Evolutionary conservation across 2,888 invertebrate species (phyloP), one percentile per base, ranked within the genome.

Genomic region (Erebia palarica): DNA sequence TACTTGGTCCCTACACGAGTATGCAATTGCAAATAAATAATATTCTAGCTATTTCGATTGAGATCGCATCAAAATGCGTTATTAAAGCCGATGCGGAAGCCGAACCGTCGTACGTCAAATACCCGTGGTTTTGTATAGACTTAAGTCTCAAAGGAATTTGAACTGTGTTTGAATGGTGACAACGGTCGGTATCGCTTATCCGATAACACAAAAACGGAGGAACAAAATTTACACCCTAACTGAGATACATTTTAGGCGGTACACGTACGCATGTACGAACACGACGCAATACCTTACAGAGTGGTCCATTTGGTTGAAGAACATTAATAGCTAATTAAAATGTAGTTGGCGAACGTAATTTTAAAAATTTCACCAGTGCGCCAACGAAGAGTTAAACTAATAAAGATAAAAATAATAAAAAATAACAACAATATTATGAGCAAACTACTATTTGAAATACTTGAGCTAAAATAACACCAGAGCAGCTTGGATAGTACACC

Each of bases 401-500:
- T 83, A 81, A 83, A 82, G 69, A 66, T 83, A 84, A 82, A 83
- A 80, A 75, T 78, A 82, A 78, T 80, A 84, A 88, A 84, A 84
- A 75, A 75, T 71, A 77, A 91, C 86, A 92, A 92, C 90, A 91
- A 91, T 80, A 86, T 83, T 87, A 91, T 91, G 92, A 92, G 92
- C 92, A 92, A 89, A 90, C 89, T 90, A 91, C 83, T 87, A 84
- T 81, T 76, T 86, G 86, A 88, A 63, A 89, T 90, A 91, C 91
- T 92, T 92, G 92, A 92, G 92, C 92, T 91, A 88, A 90, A 86
- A 83, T 86, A 86, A 87, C 82, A 88, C 91, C 91, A 79, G 92
- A 91, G 93, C 92, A 92, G 93, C 93, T 92, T 92, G 93, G 92
- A 91, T 81, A 78, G 82, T 76, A 82, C 81, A 80, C 82, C 83